phyloP scores from a whole-genome alignment of 2,797 vertebrate genomes.

The Cyclura pinguis region DNA sequence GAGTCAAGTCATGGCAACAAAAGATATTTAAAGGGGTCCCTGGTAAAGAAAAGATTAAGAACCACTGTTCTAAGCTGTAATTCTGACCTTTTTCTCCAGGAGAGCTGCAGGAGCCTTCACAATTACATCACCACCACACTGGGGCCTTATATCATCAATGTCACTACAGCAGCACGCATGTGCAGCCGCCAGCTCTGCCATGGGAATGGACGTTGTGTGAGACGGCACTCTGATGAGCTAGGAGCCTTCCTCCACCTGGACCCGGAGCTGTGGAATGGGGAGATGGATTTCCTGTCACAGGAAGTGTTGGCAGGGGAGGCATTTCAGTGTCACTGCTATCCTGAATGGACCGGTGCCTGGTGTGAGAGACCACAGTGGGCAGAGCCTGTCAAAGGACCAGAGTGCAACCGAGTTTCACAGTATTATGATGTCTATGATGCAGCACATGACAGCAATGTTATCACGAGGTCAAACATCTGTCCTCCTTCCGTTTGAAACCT shows the following conservation, averaged over 20 bases:
- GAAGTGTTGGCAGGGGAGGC: constrained; percentile 47
- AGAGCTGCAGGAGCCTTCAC: constrained; percentile 83
- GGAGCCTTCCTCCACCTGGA: constrained; percentile 72
- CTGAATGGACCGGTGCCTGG: constrained; percentile 81
- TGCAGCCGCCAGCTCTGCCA: constrained; percentile 84
- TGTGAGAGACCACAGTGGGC: constrained; percentile 70
- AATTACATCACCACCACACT: constrained; percentile 82
- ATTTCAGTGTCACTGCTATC: constrained; percentile 87
- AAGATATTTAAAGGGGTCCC: too few species aligned
- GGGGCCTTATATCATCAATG: constrained; percentile 83
- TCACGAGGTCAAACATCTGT: background rate
- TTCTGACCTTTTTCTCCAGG: constrained; percentile 69
- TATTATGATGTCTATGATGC: constrained; percentile 25
- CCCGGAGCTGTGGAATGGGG: constrained; percentile 26
- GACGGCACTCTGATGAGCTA: constrained; percentile 68
- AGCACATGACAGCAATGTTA: background rate
- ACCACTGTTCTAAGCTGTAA: background rate
- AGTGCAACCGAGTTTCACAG: constrained; percentile 2
- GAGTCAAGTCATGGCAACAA: too few species aligned
- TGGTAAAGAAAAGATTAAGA: too few species aligned
- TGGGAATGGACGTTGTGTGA: constrained; percentile 84
- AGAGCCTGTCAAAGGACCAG: background rate
- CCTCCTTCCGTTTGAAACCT: constrained; percentile 16
- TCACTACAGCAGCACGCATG: constrained; percentile 77
- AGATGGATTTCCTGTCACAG: constrained; percentile 30